Conservation (phyloP, 2,797 vertebrate genomes). For the Chlorospingus semifuscus region DNA sequence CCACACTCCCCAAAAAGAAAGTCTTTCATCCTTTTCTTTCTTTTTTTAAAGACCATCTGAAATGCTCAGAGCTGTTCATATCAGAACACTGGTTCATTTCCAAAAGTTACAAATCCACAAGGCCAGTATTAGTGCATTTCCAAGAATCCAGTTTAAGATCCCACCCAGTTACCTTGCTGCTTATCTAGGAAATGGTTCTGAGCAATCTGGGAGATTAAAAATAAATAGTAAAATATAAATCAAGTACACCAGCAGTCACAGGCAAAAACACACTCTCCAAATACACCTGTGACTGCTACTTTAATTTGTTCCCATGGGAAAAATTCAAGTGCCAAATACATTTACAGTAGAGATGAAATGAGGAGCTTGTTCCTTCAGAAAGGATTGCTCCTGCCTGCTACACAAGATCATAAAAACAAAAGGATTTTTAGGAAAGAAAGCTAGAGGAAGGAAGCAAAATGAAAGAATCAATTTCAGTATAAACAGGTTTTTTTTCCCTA, state of each 20-base stretch:
- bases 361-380: background rate
- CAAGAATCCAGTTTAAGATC: background rate
- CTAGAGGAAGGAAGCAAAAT: background rate
- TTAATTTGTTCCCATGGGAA: background rate
- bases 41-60: background rate
- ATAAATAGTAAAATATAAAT: background rate
- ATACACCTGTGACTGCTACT: background rate
- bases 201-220: background rate
- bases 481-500: background rate
- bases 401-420: background rate
- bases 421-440: background rate
- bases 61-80: background rate
- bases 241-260: background rate
- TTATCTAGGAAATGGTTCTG: background rate
- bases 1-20: background rate
- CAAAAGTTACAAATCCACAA: background rate
- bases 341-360: background rate
- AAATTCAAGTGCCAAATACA: background rate
- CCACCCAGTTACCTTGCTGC: background rate
- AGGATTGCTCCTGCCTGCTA: background rate
- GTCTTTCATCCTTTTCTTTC: no score
- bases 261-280: background rate
- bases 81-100: background rate
- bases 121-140: background rate
- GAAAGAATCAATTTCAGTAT: background rate